Base-by-base conservation (phyloP, 2,113 vertebrate genomes). In the Ophthalmolycus amberensis region DNA sequence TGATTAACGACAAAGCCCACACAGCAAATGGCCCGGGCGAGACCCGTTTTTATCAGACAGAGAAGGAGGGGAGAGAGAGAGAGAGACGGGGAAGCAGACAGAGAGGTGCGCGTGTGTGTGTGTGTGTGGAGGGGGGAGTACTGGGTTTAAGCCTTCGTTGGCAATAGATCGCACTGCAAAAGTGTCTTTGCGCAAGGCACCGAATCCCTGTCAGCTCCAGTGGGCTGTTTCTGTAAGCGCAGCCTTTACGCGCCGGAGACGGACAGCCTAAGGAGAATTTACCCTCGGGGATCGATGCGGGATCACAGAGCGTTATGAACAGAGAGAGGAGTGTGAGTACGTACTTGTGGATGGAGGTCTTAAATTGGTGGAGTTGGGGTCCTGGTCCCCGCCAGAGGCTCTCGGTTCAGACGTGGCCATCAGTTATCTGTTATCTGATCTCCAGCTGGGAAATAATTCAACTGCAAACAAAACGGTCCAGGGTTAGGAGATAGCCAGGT, bases 391-490 rank as follows among this genome's bases (percentile, higher is more conserved):
- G 90, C 94, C 96, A 88, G 97, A 96, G 91, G 97, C 95, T 91
- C 96, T 96, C 69, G 97, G 96, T 89, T 97, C 96, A 11, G 97
- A 97, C 82, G 97, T 94, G 90, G 98, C 98, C 98, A 99, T 99
- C 90, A 84, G 75, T 94, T 94, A 82, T 88, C 88, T 81, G 85
- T 89, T 85, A 69, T 75, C 63, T 85, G 87, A 82, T 90, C 83
- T 85, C 76, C 81, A 69, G 83, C 56, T 73, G 83, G 66, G 77
- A 67, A 77, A 85, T 85, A 83, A 86, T 83, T 88, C 75, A 88
- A 4, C 92, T 92, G 92, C 74, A 88, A 87, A 93, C 82, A 90
- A 82, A 90, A 80, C 27, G 46, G 38, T n/a, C 40, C 27, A 84
- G 11, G 40, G 81, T 88, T 84, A 85, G 37, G 29, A 66, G 27